Percentiles rank a stretch among this genome's conserved stretches.
Evolutionary conservation across 2,113 vertebrate genomes (phyloP).

Genomic region (Gopherus evgoodei): DNA sequence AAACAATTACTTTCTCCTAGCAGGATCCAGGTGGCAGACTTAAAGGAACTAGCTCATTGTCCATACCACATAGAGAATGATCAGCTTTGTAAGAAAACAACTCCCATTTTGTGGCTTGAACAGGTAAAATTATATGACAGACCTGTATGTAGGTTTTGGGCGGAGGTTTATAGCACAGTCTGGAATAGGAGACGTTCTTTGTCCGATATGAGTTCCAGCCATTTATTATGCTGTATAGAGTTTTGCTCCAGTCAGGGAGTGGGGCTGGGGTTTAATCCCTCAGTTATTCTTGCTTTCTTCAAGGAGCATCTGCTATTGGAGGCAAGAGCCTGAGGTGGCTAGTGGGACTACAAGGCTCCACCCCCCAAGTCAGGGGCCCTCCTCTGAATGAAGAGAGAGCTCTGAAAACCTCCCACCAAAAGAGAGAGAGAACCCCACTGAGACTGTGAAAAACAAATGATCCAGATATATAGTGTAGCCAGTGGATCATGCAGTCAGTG

Average conservation of each 20-base stretch:
- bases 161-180: not conserved
- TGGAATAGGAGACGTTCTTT: not conserved
- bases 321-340: not conserved
- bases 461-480: not conserved
- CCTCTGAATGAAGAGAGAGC: not conserved
- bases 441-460: not conserved
- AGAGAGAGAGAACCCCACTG: not conserved
- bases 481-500: not conserved
- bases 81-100: not conserved
- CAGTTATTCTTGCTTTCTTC: not conserved
- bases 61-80: not conserved
- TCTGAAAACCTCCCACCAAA: not conserved
- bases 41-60: not conserved
- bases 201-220: not conserved
- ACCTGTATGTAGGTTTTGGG: not conserved
- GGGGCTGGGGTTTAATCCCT: not conserved
- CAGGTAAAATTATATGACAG: not conserved
- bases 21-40: not conserved
- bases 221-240: accelerated
- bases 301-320: not conserved
- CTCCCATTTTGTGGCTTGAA: not conserved
- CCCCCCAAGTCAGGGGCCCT: not conserved
- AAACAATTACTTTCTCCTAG: not conserved
- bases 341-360: not conserved
- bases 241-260: not conserved